These are phyloP conservation scores for Calosoma granatense DNA, from an alignment of 1,140 invertebrate species.

Conservation along the genomic window DNA sequence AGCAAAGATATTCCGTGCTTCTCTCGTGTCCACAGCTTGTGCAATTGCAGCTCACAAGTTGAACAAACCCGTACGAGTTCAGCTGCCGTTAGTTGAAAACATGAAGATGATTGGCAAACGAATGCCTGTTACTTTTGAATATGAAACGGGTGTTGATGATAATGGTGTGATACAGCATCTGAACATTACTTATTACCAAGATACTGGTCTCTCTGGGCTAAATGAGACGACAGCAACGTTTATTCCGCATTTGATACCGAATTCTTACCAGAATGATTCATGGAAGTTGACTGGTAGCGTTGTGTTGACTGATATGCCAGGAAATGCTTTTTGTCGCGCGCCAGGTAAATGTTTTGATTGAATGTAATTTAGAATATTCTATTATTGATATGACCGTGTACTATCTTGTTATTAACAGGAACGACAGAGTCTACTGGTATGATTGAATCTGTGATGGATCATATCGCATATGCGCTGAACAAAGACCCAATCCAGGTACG, in stretches of 20 bases:
- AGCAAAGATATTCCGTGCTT: conserved; percentile 43
- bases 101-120: conserved; percentile 58
- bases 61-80: conserved; percentile 47
- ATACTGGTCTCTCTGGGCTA: conserved; percentile 32
- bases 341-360: not conserved
- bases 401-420: conserved; percentile 38
- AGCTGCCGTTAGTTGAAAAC: conserved; percentile 52
- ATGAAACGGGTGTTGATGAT: conserved; percentile 56
- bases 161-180: conserved; percentile 57
- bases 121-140: conserved; percentile 43
- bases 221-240: conserved; percentile 48
- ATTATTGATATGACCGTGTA: too few species aligned
- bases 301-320: conserved; percentile 48
- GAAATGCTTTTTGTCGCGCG: conserved; percentile 44
- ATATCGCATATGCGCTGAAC: conserved; percentile 54
- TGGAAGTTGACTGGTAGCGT: conserved; percentile 45
- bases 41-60: conserved; percentile 45
- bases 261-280: conserved; percentile 15
- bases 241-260: conserved; percentile 15
- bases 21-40: conserved; percentile 39
- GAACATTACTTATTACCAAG: conserved; percentile 33
- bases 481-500: conserved; percentile 59
- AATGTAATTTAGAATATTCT: too few species aligned
- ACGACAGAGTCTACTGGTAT: conserved; percentile 51
- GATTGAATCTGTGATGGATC: conserved; percentile 73